A percentile compares a stretch with the other conserved stretches of the same genome.
Evolutionary conservation across 1,140 invertebrate species (phyloP).

Genomic region (Andrena cerasifolii): DNA sequence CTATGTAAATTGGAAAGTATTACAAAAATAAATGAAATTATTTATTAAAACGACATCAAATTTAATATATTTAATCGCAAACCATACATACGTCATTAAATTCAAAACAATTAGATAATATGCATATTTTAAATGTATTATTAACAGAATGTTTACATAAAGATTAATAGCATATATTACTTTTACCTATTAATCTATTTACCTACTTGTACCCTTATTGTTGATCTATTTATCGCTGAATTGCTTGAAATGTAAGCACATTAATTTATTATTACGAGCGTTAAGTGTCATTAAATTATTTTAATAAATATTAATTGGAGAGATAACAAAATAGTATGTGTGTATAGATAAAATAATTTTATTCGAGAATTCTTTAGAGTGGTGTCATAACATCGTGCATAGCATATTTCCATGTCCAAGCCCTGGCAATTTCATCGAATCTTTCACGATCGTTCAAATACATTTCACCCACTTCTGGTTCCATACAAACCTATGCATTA

Average conservation of each 20-base stretch:
- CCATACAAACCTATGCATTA: slow-evolving; percentile 92
- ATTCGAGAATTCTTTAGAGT: slow-evolving; percentile 61
- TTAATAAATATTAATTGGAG: slow-evolving; percentile 8
- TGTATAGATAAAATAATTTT: slow-evolving; percentile 15
- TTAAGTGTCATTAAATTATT: not conserved
- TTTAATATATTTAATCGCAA: too few relatives aligned
- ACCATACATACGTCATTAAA: not conserved
- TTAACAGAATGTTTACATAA: too few relatives aligned
- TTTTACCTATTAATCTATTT: not conserved
- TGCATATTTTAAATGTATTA: too few relatives aligned
- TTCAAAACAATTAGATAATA: not conserved
- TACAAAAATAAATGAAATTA: not conserved
- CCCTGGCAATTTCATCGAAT: slow-evolving; percentile 92
- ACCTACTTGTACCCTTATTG: not conserved
- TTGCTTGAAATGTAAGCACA: not conserved
- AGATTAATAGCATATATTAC: not conserved
- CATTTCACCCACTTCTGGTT: slow-evolving; percentile 91
- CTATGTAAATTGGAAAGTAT: not conserved
- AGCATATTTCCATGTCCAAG: slow-evolving; percentile 96
- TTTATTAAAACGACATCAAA: not conserved
- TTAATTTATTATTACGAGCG: not conserved
- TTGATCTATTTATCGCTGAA: too few relatives aligned
- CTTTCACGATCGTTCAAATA: slow-evolving; percentile 89
- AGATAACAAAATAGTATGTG: not conserved
- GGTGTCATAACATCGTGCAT: slow-evolving; percentile 92